A percentile compares a stretch with the other conserved stretches of the same genome.
Conservation (phyloP, 2,888 invertebrate species). For the Leptinotarsa peninsularis region DNA sequence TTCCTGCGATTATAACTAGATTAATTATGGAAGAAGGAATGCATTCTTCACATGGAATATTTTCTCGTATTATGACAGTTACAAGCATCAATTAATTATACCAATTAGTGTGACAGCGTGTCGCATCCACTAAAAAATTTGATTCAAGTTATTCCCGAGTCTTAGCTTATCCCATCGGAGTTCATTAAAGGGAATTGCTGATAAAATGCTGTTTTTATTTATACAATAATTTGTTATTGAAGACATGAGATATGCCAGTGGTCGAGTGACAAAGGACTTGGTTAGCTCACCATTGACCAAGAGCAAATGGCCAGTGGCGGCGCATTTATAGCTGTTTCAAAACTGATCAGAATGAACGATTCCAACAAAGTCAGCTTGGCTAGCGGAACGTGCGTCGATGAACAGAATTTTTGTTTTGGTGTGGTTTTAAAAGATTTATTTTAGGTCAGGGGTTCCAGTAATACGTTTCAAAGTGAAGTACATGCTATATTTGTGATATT, state of each 20-base stretch:
- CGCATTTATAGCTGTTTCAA: neutral
- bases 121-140: slow-evolving; percentile 32
- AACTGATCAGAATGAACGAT: no score
- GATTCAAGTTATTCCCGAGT: slow-evolving; percentile 28
- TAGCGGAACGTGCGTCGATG: no score
- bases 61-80: slow-evolving; percentile 28
- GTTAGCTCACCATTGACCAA: slow-evolving; percentile 43
- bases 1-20: neutral
- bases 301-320: slow-evolving; percentile 26
- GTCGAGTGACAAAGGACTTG: slow-evolving; percentile 49
- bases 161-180: slow-evolving; percentile 28
- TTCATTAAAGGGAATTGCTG: slow-evolving; percentile 41
- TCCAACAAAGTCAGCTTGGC: no score
- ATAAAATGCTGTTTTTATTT: slow-evolving; percentile 49
- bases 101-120: slow-evolving; percentile 43
- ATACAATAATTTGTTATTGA: slow-evolving; percentile 54
- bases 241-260: slow-evolving; percentile 49
- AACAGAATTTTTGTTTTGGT: no score
- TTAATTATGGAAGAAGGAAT: neutral
- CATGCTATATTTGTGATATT: no score
- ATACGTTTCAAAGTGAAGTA: no score
- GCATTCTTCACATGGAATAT: slow-evolving; percentile 19
- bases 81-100: slow-evolving; percentile 46
- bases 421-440: no score
- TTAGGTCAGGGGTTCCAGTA: no score